Conservation (phyloP, 2,113 vertebrate species). For the Taurulus bubalis region DNA sequence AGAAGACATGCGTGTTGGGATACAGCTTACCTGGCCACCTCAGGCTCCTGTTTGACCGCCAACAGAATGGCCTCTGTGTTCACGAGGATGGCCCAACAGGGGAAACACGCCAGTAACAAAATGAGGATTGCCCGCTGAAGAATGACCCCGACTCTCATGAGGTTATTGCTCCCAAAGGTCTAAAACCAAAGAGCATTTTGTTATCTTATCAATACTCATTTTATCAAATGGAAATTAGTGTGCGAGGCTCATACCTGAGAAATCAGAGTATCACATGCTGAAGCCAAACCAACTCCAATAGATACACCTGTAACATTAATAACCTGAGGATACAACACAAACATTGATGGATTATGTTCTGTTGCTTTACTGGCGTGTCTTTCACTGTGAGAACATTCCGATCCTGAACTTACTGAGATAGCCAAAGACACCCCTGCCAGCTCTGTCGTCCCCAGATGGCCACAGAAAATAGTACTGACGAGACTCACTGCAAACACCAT, state of each 20-base stretch:
- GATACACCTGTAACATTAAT: constrained; percentile 91
- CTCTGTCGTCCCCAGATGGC: constrained; percentile 89
- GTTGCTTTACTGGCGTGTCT: not conserved
- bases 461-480: constrained; percentile 93
- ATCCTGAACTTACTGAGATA: constrained; percentile 82
- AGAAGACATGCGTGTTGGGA: not conserved
- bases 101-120: constrained; percentile 90
- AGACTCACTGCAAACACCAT: constrained; percentile 87
- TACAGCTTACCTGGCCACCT: constrained; percentile 87
- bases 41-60: constrained; percentile 85
- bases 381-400: not conserved
- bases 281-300: constrained; percentile 88
- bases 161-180: constrained; percentile 89
- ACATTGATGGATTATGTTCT: not conserved
- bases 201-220: not conserved
- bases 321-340: constrained; percentile 78
- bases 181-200: constrained; percentile 50
- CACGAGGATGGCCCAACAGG: constrained; percentile 93
- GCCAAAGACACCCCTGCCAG: constrained; percentile 90
- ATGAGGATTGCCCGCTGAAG: constrained; percentile 88
- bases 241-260: constrained; percentile 87
- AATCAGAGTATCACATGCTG: constrained; percentile 92
- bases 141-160: constrained; percentile 89
- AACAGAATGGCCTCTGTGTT: constrained; percentile 90
- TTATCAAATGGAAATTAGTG: not conserved